A percentile compares a stretch with the other conserved stretches of the same genome.
These are phyloP conservation scores for Heliconius hewitsoni DNA, from an alignment of 1,140 invertebrate genomes.

Conservation along the genomic window DNA sequence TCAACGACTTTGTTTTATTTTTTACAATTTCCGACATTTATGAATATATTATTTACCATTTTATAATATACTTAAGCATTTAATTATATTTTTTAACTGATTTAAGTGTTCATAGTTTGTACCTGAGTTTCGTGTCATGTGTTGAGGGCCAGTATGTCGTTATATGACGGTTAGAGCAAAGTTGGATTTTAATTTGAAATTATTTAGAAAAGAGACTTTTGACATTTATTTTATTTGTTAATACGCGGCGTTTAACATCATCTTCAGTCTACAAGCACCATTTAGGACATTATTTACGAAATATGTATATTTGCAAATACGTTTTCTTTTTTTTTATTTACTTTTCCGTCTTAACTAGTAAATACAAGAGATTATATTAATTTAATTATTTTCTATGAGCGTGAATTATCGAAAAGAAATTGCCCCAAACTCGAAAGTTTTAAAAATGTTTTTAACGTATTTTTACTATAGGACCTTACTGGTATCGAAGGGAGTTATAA, in stretches of 20 bases:
- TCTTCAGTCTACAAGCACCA: background rate
- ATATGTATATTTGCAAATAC: no score
- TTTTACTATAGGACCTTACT: background rate
- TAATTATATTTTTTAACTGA: slow-evolving; percentile 25
- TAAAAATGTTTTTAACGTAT: background rate
- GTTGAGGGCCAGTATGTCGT: slow-evolving; percentile 27
- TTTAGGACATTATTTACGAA: background rate
- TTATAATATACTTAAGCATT: slow-evolving; percentile 25
- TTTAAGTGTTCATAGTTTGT: slow-evolving; percentile 31
- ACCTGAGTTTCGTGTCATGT: slow-evolving; percentile 24
- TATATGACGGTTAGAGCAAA: slow-evolving; percentile 12
- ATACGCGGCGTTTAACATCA: background rate
- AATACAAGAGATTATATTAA: background rate
- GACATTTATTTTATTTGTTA: background rate
- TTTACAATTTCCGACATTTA: slow-evolving; percentile 18
- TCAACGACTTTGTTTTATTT: slow-evolving; percentile 19
- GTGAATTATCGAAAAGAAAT: background rate
- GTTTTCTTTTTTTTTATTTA: background rate
- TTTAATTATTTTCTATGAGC: background rate
- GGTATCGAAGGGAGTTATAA: background rate
- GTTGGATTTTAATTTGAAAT: background rate
- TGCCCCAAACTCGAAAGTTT: background rate
- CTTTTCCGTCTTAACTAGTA: background rate
- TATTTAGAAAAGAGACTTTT: background rate
- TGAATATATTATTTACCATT: background rate